Conservation (phyloP, 2,888 invertebrate species). For the Cataglyphis altisquamis region DNA sequence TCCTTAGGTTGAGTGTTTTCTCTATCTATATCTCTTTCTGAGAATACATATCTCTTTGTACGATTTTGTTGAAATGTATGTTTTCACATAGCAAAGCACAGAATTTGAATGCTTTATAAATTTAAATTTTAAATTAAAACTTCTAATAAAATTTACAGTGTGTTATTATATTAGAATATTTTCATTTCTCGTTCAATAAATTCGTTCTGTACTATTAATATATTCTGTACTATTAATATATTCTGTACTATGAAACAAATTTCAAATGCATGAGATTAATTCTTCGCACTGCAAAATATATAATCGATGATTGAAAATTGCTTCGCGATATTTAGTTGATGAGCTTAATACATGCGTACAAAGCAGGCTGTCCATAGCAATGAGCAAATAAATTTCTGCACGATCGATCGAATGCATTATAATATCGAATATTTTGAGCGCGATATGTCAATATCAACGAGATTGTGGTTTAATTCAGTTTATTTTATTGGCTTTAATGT, state of each 20-base stretch:
- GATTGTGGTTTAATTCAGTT: slow-evolving; percentile 9
- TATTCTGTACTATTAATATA: background rate
- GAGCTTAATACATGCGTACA: background rate
- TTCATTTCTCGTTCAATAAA: background rate
- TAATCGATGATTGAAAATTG: slow-evolving; percentile 4
- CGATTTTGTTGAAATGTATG: background rate
- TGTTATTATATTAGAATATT: background rate
- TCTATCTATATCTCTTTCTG: background rate
- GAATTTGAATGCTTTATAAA: background rate
- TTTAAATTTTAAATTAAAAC: background rate
- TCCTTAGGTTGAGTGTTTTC: background rate
- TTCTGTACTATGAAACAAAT: background rate
- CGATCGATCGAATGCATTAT: slow-evolving; percentile 2
- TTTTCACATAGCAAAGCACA: background rate
- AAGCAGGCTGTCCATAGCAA: slow-evolving; percentile 9
- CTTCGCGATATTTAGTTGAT: background rate
- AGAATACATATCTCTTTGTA: background rate
- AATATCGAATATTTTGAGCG: slow-evolving; percentile 2
- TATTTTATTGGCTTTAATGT: slow-evolving; percentile 18
- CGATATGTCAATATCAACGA: background rate
- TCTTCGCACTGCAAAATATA: background rate
- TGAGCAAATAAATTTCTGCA: slow-evolving; percentile 4
- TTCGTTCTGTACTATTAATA: background rate
- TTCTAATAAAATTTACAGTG: background rate
- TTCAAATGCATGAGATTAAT: background rate